These are phyloP conservation scores for Zosterops japonicus DNA, from an alignment of 2,113 vertebrate species.

Conservation along the genomic window DNA sequence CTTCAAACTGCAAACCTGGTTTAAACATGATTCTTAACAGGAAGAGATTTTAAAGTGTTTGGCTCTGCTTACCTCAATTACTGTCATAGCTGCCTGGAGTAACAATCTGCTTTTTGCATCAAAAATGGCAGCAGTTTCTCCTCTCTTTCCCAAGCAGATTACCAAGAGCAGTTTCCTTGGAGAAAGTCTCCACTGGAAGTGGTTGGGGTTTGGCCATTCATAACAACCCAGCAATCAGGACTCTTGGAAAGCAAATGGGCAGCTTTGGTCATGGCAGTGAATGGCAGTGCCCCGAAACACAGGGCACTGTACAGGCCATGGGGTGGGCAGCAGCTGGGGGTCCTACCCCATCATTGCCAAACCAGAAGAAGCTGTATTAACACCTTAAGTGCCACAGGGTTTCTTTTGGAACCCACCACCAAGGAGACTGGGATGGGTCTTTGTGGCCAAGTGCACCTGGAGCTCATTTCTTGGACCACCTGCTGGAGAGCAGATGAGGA, in stretches of 20 bases:
- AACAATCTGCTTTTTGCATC: neutral
- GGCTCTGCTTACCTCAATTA: neutral
- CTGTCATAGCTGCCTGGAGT: neutral
- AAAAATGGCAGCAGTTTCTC: neutral
- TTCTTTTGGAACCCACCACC: neutral
- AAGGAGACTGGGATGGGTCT: neutral
- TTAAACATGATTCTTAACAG: neutral
- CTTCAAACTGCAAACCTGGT: neutral
- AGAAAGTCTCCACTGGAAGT: neutral
- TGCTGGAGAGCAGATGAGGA: neutral
- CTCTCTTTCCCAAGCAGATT: neutral
- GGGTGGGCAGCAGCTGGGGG: neutral
- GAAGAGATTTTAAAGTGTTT: neutral
- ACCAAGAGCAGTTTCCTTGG: neutral
- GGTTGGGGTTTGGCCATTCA: neutral
- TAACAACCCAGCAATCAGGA: neutral
- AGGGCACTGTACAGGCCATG: fast-evolving
- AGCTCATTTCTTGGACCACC: neutral
- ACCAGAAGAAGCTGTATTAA: neutral
- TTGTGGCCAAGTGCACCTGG: fast-evolving
- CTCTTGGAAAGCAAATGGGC: neutral
- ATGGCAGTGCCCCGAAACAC: neutral
- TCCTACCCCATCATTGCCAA: neutral
- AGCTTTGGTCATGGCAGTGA: neutral
- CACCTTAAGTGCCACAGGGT: neutral